Conservation (phyloP, 1,140 invertebrate genomes). For the Leptopilina boulardi region DNA sequence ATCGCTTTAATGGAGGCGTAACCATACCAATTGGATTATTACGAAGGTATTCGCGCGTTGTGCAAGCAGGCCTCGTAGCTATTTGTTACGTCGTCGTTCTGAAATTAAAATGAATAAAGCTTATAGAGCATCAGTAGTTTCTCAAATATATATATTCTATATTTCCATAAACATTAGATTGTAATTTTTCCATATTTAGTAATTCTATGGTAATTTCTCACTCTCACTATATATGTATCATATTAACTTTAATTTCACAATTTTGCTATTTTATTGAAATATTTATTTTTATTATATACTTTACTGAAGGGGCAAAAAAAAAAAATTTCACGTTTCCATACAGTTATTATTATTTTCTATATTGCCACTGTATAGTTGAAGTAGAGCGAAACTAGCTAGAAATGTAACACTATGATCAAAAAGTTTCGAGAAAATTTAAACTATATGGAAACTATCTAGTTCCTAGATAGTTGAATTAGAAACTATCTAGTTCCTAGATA, state of each 20-base stretch:
- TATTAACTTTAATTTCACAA: neutral
- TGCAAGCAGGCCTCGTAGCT: conserved; percentile 61
- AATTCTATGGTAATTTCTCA: neutral
- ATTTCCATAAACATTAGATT: neutral
- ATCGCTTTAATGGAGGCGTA: conserved; percentile 62
- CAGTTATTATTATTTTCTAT: too few relatives aligned
- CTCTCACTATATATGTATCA: neutral
- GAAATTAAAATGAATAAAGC: conserved; percentile 61
- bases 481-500: too few relatives aligned
- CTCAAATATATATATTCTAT: too few relatives aligned
- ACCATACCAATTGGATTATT: conserved; percentile 70
- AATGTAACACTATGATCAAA: too few relatives aligned
- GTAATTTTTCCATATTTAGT: neutral
- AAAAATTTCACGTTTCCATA: too few relatives aligned
- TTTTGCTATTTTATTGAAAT: neutral
- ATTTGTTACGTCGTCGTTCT: conserved; percentile 65
- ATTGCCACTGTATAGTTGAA: too few relatives aligned
- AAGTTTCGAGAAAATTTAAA: too few relatives aligned
- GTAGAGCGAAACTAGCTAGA: too few relatives aligned
- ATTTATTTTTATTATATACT: neutral
- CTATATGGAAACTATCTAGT: too few relatives aligned
- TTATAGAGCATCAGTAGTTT: conserved; percentile 38
- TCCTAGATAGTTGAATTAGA: too few relatives aligned
- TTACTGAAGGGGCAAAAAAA: too few relatives aligned
- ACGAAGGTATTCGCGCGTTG: conserved; percentile 64